phyloP scores from a whole-genome alignment of 2,888 invertebrate genomes.

The Xestia rhomboidea region DNA sequence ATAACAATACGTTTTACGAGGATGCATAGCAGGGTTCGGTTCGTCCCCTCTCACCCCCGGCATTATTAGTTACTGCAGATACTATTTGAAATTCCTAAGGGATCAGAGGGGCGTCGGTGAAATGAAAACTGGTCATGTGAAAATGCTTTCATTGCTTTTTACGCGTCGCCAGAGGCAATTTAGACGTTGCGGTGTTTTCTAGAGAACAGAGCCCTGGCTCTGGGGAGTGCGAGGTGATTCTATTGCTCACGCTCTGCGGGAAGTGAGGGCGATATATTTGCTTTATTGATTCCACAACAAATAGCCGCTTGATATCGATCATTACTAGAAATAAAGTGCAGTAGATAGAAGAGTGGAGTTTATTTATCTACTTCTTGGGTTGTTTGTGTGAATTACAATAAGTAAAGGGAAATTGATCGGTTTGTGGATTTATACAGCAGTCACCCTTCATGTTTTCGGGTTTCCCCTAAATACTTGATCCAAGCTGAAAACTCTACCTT shows the following conservation, averaged over 20 bases:
- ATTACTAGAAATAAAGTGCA: slow-evolving; percentile 32
- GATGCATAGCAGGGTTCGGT: slow-evolving; percentile 74
- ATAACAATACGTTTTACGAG: slow-evolving; percentile 76
- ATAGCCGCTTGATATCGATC: slow-evolving; percentile 69
- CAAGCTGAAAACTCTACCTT: not conserved
- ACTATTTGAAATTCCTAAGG: slow-evolving; percentile 88
- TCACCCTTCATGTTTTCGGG: not conserved
- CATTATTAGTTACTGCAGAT: slow-evolving; percentile 87
- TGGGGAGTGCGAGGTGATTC: slow-evolving; percentile 74
- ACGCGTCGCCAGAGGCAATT: slow-evolving; percentile 89
- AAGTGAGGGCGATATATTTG: slow-evolving; percentile 72
- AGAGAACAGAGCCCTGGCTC: slow-evolving; percentile 72
- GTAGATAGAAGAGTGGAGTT: slow-evolving; percentile 3
- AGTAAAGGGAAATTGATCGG: not conserved
- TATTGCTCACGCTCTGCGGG: slow-evolving; percentile 82
- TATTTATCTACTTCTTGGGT: slow-evolving; percentile 11
- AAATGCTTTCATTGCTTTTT: slow-evolving; percentile 90
- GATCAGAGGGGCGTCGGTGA: slow-evolving; percentile 84
- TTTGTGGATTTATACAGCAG: not conserved
- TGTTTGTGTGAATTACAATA: not conserved
- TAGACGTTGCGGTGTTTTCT: slow-evolving; percentile 86
- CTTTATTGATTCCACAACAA: slow-evolving; percentile 75
- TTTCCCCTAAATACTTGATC: not conserved
- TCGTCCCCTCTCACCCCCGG: slow-evolving; percentile 76
- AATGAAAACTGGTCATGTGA: slow-evolving; percentile 89